Base-by-base conservation (phyloP, 2,113 vertebrate species). In the Capra hircus region DNA sequence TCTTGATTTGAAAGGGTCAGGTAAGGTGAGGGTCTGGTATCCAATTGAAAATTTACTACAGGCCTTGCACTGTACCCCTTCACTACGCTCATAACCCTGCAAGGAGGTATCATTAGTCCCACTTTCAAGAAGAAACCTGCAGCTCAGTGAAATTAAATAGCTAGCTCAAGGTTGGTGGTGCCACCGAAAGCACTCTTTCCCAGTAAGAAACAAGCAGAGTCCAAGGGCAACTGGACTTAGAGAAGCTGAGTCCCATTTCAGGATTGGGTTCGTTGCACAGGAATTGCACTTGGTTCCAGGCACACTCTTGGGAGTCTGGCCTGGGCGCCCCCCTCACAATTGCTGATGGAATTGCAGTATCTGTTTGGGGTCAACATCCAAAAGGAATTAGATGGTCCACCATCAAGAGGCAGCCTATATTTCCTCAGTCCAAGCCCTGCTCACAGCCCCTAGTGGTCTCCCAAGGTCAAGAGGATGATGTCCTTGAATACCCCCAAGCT, bases 251-350 rank as follows among this genome's bases (percentile, higher is more conserved):
- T 84, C 16, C 27, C 12, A 17, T 25, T 50, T 55, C 3, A 43
- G 25, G 6, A 33, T 13, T 10, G 86, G 48, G 43, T 4, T 53
- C 28, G 27, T 45, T 50, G 21, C 21, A 16, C 16, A 45, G 36
- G 25, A 60, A 50, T 0, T 50, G 15, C 16, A 16, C 17, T 0
- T 7, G 30, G 19, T 4, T 1, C 0, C 16, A 12, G 21, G 43
- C 25, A 1, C 5, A 2, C 2, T 40, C 30, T 45, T 6, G 21
- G n/a, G n/a, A 88, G 27, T 11, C 55, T 64, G 52, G 40, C 45
- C 36, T 52, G 55, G 14, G 21, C 2, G 0, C n/a, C n/a, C 36
- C 13, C 23, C 9, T 25, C 43, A 15, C 67, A 1, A 40, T n/a
- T 23, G 50, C 30, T 33, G 62, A 19, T 21, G 33, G 33, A 40